Conservation (phyloP, 2,797 vertebrate species). For the Catostomus latipinnis region DNA sequence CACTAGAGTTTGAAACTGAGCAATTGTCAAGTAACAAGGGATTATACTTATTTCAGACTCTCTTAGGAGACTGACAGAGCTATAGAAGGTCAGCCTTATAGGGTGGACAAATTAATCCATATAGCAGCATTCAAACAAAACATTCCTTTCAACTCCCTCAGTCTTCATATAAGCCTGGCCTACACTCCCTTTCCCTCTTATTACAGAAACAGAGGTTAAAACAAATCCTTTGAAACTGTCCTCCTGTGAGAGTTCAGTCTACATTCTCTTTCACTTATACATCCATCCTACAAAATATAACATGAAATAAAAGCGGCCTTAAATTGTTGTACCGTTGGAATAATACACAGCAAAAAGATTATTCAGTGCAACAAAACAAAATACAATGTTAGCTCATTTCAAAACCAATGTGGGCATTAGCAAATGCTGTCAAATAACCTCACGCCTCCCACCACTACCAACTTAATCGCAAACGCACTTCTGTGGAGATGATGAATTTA, state of each 20-base stretch:
- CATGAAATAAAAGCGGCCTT: constrained; percentile 30
- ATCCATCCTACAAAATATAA: constrained; percentile 21
- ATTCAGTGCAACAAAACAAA: constrained; percentile 31
- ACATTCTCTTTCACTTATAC: constrained; percentile 27
- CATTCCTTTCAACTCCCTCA: constrained; percentile 12
- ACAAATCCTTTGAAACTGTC: constrained; percentile 17
- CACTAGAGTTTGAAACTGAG: too few species aligned
- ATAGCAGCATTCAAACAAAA: neutral
- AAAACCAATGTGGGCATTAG: constrained; percentile 45
- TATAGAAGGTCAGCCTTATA: too few species aligned
- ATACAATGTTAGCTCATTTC: constrained; percentile 50
- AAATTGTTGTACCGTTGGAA: constrained; percentile 31
- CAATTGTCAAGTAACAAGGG: neutral
- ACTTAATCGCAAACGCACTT: constrained; percentile 46
- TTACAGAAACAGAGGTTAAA: neutral
- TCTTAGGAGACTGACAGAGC: neutral
- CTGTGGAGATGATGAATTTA: constrained; percentile 36
- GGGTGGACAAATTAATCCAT: neutral
- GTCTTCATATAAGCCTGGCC: neutral
- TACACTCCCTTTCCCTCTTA: constrained; percentile 1
- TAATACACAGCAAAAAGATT: neutral
- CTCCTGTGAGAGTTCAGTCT: constrained; percentile 35
- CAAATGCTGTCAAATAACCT: constrained; percentile 46
- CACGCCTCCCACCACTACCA: constrained; percentile 44
- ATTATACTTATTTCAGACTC: neutral